Percentiles rank a stretch among this genome's conserved stretches.
These are phyloP conservation scores for Rhynchomys soricoides DNA, from an alignment of 2,113 vertebrate genomes.

Conservation along the genomic window DNA sequence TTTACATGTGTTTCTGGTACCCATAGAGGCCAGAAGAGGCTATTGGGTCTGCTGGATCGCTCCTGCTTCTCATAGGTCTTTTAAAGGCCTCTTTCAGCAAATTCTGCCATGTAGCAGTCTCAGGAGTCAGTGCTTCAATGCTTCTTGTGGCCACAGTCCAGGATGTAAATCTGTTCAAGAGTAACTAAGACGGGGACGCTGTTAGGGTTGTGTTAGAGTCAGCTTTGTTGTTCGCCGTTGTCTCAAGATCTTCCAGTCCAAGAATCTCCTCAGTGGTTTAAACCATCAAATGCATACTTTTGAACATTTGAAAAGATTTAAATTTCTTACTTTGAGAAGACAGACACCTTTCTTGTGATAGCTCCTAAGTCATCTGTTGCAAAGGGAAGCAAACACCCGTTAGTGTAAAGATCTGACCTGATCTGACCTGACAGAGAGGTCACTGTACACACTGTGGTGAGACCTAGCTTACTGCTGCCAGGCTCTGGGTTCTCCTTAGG, in stretches of 20 bases:
- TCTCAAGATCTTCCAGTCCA: not conserved
- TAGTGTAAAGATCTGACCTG: not conserved
- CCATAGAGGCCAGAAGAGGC: too few species aligned
- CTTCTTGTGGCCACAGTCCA: not conserved
- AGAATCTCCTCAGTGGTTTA: not conserved
- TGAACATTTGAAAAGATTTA: conserved; percentile 30
- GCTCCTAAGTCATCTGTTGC: not conserved
- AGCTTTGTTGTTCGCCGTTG: not conserved
- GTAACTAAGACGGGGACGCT: not conserved
- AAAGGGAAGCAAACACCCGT: not conserved
- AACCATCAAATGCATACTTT: not conserved
- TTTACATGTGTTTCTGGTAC: not conserved
- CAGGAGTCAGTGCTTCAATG: not conserved
- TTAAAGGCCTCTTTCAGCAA: not conserved
- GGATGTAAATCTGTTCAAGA: not conserved
- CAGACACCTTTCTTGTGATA: not conserved
- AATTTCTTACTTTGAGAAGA: conserved; percentile 3
- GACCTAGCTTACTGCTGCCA: not conserved
- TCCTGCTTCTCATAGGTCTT: not conserved
- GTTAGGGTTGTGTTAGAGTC: not conserved
- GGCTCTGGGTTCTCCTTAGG: not conserved
- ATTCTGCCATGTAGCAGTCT: not conserved
- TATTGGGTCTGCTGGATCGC: not conserved
- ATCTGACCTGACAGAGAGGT: not conserved
- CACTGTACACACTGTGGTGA: not conserved